Conservation (phyloP, 2,113 vertebrate species). For the Hystrix cristata region DNA sequence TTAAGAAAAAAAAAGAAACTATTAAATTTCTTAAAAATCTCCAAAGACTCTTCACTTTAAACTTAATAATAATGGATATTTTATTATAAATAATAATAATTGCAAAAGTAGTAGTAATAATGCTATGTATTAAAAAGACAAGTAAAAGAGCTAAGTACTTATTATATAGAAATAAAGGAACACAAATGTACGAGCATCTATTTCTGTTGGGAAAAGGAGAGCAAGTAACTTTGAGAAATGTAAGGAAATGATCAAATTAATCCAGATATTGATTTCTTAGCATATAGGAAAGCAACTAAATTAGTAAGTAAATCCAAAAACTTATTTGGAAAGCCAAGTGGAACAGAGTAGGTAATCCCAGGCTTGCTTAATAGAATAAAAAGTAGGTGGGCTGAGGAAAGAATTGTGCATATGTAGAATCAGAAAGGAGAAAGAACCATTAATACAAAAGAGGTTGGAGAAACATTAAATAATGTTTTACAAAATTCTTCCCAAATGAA, state of each 20-base stretch:
- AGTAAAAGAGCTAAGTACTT: not conserved
- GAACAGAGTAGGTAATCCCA: not conserved
- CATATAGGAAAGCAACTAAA: not conserved
- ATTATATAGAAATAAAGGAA: not conserved
- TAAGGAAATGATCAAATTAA: conserved; percentile 38
- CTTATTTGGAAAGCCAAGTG: conserved; percentile 27
- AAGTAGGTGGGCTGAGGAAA: not conserved
- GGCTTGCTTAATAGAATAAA: not conserved
- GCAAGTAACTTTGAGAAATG: conserved; percentile 13
- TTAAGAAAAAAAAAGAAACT: conserved; percentile 12
- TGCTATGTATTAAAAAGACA: not conserved
- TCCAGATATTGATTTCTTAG: not conserved
- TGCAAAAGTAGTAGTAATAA: not conserved
- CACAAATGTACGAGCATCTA: not conserved
- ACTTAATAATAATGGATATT: not conserved
- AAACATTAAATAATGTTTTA: conserved; percentile 8
- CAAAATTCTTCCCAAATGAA: conserved; percentile 1
- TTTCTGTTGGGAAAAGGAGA: not conserved
- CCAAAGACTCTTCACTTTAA: conserved; percentile 34
- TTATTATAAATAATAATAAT: not conserved
- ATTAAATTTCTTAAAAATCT: not conserved
- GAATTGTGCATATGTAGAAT: accelerated
- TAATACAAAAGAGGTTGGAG: not conserved
- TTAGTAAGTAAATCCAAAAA: not conserved
- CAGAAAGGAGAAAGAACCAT: not conserved